Conservation (phyloP, 2,113 vertebrate genomes). For the Oreochromis spilurus region DNA sequence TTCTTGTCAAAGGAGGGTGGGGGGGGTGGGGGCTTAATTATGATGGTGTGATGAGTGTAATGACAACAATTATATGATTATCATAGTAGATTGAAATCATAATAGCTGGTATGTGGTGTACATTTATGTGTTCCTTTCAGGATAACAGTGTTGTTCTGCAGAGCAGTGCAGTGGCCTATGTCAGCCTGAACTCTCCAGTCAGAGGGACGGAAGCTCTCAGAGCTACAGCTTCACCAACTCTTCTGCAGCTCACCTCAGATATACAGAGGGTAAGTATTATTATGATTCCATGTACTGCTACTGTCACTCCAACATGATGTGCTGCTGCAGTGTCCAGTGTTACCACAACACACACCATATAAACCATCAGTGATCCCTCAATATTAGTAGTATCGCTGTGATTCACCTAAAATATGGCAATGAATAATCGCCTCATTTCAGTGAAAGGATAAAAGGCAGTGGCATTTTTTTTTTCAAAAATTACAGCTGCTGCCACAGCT, state of each 20-base stretch:
- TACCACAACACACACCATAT: neutral
- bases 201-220: slow-evolving; percentile 75
- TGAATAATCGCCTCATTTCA: neutral
- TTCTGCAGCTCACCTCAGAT: slow-evolving; percentile 82
- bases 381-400: neutral
- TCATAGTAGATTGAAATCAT: neutral
- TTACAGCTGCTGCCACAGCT: neutral
- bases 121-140: slow-evolving; percentile 57
- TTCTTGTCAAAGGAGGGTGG: neutral
- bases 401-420: neutral
- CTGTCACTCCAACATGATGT: neutral
- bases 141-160: slow-evolving; percentile 82
- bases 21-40: neutral
- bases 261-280: slow-evolving; percentile 65
- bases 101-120: neutral
- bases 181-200: slow-evolving; percentile 84
- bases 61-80: neutral
- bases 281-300: no score
- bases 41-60: neutral
- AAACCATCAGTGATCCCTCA: neutral
- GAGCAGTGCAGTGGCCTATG: slow-evolving; percentile 82
- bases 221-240: slow-evolving; percentile 82
- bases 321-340: neutral
- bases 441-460: neutral
- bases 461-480: neutral